A percentile compares a stretch with the other conserved stretches of the same genome.
Evolutionary conservation across 2,888 invertebrate genomes (phyloP).

Genomic region (Epistrophella euchroma): DNA sequence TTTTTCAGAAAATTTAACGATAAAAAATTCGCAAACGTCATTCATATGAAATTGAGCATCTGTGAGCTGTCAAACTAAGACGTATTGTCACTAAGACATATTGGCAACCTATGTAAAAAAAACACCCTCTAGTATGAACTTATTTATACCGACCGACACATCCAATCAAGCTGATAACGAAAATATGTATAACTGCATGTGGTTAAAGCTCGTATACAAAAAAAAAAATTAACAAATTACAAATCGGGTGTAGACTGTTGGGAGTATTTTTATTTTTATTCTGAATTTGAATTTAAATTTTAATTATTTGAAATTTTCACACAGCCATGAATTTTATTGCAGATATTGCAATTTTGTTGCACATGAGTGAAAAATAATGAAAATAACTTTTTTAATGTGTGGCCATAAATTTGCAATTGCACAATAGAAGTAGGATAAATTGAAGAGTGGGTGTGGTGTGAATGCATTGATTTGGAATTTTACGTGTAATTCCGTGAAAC

Average conservation of each 20-base stretch:
- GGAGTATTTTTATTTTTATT: neutral
- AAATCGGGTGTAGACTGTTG: neutral
- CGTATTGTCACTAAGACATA: too few species aligned
- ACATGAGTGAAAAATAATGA: slow-evolving; percentile 7
- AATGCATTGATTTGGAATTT: neutral
- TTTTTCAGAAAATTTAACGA: too few species aligned
- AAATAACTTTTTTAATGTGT: neutral
- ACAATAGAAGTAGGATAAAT: neutral
- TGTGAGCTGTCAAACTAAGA: too few species aligned
- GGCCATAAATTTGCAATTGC: neutral
- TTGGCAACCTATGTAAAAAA: too few species aligned
- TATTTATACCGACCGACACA: neutral
- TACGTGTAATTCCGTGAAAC: neutral
- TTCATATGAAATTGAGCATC: too few species aligned
- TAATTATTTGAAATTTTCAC: slow-evolving; percentile 3
- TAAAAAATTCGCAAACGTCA: too few species aligned
- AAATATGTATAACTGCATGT: neutral
- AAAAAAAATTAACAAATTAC: too few species aligned
- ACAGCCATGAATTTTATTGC: slow-evolving; percentile 11
- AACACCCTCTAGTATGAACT: too few species aligned
- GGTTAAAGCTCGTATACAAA: neutral
- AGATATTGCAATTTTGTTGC: slow-evolving; percentile 13
- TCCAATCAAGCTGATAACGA: neutral
- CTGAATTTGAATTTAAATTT: neutral
- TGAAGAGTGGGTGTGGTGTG: neutral